Evolutionary conservation across 1,140 invertebrate genomes (phyloP), one percentile per base, ranked within the genome.

Genomic region (Drosophila nasuta): DNA sequence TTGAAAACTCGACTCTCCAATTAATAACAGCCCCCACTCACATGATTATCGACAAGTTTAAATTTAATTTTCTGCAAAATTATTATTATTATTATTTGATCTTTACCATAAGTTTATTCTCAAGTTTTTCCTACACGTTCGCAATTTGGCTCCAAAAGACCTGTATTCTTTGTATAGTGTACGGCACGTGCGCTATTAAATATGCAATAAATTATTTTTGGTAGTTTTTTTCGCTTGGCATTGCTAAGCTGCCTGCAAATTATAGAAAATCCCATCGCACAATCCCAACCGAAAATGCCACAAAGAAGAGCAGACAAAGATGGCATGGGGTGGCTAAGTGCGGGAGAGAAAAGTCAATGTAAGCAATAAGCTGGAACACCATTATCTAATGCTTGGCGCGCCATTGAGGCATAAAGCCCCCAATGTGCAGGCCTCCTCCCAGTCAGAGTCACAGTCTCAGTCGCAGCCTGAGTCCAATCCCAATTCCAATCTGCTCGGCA

Each of bases 171-270:
- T 49, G 65, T 38, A 60, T 65, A 60, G 20, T 25, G 20, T 25
- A 25, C 54, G 78, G 82, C 89, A 91, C 89, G 89, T 91, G 89
- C 85, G 75, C 89, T 78, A 87, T 91, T 91, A 91, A 76, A 91
- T 91, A 91, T 91, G 90, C 89, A 81, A 91, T 91, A 91, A 91
- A 91, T 91, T 91, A 91, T 91, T 88, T 88, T 81, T 75, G 68
- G 75, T 79, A 85, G 77, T 64, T 60, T 68, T 51, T 71, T 64
- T 11, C 38, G 41, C 10, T 90, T 71, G 76, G 80, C 66, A 81
- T 76, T 69, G 75, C 80, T 91, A 91, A 91, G 89, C 89, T 81
- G 83, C 81, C 89, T 91, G 90, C 89, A 91, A 91, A 91, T 91
- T 91, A 91, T 91, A 90, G 90, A 91, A 91, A 91, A 91, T 91